These are phyloP conservation scores for Heliconius nattereri DNA, from an alignment of 1,140 invertebrate species.

Conservation along the genomic window DNA sequence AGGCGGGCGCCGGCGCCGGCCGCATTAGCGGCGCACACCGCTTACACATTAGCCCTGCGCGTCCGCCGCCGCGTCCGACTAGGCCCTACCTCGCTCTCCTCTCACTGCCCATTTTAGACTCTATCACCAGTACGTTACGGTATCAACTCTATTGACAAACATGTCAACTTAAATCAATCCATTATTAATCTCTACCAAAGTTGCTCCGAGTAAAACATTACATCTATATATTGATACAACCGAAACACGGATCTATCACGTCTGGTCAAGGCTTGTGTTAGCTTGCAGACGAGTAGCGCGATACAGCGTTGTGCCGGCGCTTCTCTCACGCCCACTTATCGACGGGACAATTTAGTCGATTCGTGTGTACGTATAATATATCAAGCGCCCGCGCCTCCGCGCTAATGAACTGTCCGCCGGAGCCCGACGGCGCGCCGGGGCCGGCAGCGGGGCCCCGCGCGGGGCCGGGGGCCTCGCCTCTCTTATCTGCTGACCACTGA, in stretches of 20 bases:
- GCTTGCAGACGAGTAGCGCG: not conserved
- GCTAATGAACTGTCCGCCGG: constrained; percentile 52
- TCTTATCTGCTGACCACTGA: constrained; percentile 39
- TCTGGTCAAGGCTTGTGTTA: constrained; percentile 13
- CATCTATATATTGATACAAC: constrained; percentile 4
- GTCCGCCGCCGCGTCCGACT: constrained; percentile 2
- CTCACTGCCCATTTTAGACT: constrained; percentile 3
- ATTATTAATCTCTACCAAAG: not conserved
- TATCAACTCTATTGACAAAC: not conserved
- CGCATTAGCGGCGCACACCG: constrained; percentile 72
- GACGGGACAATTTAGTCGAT: constrained; percentile 71
- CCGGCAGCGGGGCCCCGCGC: not conserved
- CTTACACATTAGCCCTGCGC: constrained; percentile 66
- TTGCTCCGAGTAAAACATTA: constrained; percentile 14
- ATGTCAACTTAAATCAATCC: not conserved
- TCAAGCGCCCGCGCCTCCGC: constrained; percentile 48
- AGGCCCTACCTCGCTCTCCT: constrained; percentile 15
- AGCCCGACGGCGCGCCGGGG: constrained; percentile 24
- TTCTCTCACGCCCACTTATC: constrained; percentile 70
- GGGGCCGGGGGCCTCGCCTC: constrained; percentile 6
- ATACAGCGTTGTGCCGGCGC: constrained; percentile 20
- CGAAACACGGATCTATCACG: not conserved
- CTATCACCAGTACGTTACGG: not conserved
- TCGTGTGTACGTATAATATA: constrained; percentile 71
- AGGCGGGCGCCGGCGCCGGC: constrained; percentile 75